These are phyloP conservation scores for Hydrocynus forskahlii DNA, from an alignment of 2,797 vertebrate species.

Conservation along the genomic window DNA sequence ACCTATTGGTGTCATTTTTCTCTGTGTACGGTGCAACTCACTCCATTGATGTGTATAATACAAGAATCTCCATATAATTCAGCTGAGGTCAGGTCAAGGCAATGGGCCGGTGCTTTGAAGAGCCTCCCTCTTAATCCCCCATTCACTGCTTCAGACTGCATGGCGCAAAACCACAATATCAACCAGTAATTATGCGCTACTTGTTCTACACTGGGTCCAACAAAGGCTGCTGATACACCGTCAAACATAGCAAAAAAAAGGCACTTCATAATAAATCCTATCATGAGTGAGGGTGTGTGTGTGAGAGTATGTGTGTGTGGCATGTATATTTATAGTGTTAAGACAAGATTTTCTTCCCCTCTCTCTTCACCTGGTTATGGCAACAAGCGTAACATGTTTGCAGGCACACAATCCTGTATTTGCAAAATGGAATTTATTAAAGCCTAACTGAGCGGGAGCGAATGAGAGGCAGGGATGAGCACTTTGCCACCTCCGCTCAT, in stretches of 20 bases:
- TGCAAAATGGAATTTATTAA: conserved; percentile 90
- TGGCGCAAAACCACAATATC: conserved; percentile 36
- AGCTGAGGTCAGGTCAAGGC: conserved; percentile 40
- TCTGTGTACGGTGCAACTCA: conserved; percentile 2
- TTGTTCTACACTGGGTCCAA: conserved; percentile 43
- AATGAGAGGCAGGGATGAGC: conserved; percentile 87
- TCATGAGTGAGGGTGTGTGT: conserved; percentile 54
- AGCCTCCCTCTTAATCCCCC: conserved; percentile 46
- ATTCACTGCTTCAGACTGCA: conserved; percentile 36
- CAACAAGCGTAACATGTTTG: conserved; percentile 91
- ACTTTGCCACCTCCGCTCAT: conserved; percentile 88
- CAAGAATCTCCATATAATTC: conserved; percentile 56
- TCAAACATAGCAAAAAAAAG: conserved; percentile 53
- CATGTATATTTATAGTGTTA: conserved; percentile 70
- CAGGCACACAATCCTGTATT: conserved; percentile 84
- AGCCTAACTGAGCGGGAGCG: conserved; percentile 84
- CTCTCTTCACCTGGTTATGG: conserved; percentile 60
- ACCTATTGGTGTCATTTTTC: conserved; percentile 13
- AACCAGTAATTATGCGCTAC: conserved; percentile 53
- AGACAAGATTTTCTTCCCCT: conserved; percentile 66
- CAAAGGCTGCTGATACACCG: conserved; percentile 59
- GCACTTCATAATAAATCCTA: conserved; percentile 62
- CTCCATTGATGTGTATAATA: conserved; percentile 36
- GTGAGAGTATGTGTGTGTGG: conserved; percentile 31
- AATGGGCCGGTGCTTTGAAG: conserved; percentile 39